phyloP scores from a whole-genome alignment of 92 coral and sea anemone species.

The Siderastrea radians region DNA sequence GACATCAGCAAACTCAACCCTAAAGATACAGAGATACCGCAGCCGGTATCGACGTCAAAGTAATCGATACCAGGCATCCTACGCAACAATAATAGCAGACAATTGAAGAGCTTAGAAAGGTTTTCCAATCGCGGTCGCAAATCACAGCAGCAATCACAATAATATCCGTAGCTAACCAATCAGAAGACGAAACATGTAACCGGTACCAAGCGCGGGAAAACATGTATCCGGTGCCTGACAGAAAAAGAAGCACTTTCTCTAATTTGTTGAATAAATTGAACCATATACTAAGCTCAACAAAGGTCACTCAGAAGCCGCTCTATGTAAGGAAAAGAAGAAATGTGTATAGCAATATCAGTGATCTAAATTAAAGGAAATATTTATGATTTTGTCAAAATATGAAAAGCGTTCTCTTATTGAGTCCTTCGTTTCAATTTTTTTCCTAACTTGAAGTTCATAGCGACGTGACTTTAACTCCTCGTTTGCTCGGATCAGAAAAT shows the following conservation, averaged over 20 bases:
- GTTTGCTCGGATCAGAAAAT: conserved; percentile 68
- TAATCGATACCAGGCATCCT: too few relatives aligned
- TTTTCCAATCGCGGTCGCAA: too few relatives aligned
- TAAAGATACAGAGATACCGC: too few relatives aligned
- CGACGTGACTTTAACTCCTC: conserved; percentile 90
- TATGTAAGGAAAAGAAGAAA: background rate
- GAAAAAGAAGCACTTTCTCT: too few relatives aligned
- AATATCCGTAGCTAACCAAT: too few relatives aligned
- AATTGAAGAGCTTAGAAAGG: too few relatives aligned
- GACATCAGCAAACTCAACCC: too few relatives aligned
- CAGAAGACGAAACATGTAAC: background rate
- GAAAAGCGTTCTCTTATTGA: background rate
- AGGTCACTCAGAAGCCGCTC: background rate
- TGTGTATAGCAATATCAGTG: background rate
- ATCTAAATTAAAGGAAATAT: background rate
- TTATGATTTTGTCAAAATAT: background rate
- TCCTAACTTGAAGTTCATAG: conserved; percentile 19
- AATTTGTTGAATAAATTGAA: too few relatives aligned
- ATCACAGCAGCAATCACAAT: background rate
- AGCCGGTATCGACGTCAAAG: too few relatives aligned
- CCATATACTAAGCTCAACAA: too few relatives aligned
- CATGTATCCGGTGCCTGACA: background rate
- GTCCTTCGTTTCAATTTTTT: background rate
- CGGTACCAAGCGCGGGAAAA: conserved; percentile 16
- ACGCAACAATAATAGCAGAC: too few relatives aligned